Conservation (phyloP, 2,888 invertebrate genomes). For the Norana najaformis region DNA sequence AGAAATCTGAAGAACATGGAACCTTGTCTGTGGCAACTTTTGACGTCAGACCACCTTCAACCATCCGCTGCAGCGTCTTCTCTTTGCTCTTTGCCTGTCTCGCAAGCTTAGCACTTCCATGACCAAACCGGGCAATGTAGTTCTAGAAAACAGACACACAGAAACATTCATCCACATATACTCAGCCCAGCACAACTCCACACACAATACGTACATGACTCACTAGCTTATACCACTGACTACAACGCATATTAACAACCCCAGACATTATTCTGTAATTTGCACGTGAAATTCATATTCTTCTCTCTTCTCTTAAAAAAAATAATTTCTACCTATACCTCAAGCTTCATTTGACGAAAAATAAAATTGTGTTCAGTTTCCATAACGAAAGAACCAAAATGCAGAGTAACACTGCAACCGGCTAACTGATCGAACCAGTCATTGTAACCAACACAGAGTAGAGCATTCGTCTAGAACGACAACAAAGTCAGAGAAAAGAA, state of each 20-base stretch:
- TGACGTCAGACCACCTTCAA: constrained; percentile 93
- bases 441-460: not conserved
- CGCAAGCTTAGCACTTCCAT: constrained; percentile 96
- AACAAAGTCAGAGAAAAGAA: constrained; percentile 14
- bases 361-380: not conserved
- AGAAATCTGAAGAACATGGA: constrained; percentile 6
- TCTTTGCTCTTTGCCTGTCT: constrained; percentile 99
- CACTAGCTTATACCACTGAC: not conserved
- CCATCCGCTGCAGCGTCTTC: constrained; percentile 98
- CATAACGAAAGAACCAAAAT: not conserved
- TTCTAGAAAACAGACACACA: constrained; percentile 68
- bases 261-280: not conserved
- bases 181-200: not conserved
- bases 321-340: not conserved
- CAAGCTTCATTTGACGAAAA: not conserved
- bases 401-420: not conserved
- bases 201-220: too few relatives aligned
- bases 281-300: not conserved
- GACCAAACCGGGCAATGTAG: constrained; percentile 98
- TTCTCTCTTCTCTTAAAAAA: not conserved
- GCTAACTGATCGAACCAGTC: not conserved
- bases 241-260: not conserved
- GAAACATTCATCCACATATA: not conserved
- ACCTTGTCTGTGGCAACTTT: constrained; percentile 84
- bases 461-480: not conserved